phyloP scores from a whole-genome alignment of 1,140 invertebrate genomes.

The Geopemphigus sp. region DNA sequence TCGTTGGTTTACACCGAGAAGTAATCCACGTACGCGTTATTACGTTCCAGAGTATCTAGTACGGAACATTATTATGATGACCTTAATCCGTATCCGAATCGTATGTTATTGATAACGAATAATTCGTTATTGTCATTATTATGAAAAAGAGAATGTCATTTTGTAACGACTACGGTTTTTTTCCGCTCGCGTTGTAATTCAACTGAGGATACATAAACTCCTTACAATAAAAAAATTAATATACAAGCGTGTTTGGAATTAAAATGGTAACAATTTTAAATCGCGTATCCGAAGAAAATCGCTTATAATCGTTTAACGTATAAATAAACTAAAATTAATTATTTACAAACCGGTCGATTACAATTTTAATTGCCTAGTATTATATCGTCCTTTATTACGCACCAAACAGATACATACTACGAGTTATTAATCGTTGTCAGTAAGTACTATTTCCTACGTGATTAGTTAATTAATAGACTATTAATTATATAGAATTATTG shows the following conservation, averaged over 20 bases:
- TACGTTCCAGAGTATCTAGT: background rate
- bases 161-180: background rate
- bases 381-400: background rate
- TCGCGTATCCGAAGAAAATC: background rate
- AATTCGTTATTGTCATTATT: background rate
- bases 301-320: background rate
- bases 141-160: conserved; percentile 30
- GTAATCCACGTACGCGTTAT: background rate
- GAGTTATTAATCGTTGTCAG: background rate
- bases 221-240: background rate
- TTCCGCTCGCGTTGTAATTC: background rate
- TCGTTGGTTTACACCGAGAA: background rate
- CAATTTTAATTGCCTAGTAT: background rate
- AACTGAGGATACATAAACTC: conserved; percentile 8
- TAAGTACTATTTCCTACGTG: background rate
- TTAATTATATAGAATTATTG: background rate
- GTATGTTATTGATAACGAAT: conserved; percentile 28
- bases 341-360: background rate
- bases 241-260: too few relatives aligned
- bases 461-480: background rate
- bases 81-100: conserved; percentile 24
- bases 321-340: conserved; percentile 3
- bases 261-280: too few relatives aligned
- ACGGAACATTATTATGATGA: background rate
- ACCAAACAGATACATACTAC: background rate